A percentile compares a stretch with the other conserved stretches of the same genome.
phyloP scores from a whole-genome alignment of 92 coral and sea anemone species.

The Desmophyllum pertusum region DNA sequence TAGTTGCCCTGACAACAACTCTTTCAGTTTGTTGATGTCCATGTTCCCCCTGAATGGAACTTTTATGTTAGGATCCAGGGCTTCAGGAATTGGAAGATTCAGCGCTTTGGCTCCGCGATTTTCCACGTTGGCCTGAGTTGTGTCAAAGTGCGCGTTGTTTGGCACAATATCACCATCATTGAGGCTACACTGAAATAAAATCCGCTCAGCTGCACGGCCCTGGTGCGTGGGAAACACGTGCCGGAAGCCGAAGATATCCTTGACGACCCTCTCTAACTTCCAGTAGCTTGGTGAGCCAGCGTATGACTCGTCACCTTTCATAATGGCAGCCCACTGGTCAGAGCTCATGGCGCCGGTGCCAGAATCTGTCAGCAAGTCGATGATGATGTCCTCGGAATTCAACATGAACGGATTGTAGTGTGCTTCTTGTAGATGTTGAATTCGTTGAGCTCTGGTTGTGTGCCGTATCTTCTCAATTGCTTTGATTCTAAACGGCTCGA shows the following conservation, averaged over 20 bases:
- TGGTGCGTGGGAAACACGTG: conserved; percentile 63
- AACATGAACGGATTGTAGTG: conserved; percentile 48
- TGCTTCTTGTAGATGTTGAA: conserved; percentile 38
- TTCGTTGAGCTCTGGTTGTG: conserved; percentile 38
- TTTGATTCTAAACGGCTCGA: conserved; percentile 51
- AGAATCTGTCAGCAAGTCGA: conserved; percentile 52
- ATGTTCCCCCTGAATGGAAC: conserved; percentile 47
- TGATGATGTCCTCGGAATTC: conserved; percentile 43
- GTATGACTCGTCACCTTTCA: conserved; percentile 56
- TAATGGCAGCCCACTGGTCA: conserved; percentile 52
- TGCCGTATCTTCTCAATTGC: conserved; percentile 37
- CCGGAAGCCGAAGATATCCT: conserved; percentile 55
- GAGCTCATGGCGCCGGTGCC: conserved; percentile 62
- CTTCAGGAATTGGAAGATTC: conserved; percentile 45
- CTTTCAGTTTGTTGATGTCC: conserved; percentile 26
- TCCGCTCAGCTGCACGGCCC: conserved; percentile 67
- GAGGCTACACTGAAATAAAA: conserved; percentile 34
- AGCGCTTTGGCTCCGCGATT: conserved; percentile 38
- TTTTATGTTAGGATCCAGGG: conserved; percentile 13
- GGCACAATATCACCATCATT: conserved; percentile 44
- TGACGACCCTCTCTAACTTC: conserved; percentile 51
- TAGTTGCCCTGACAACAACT: conserved; percentile 14
- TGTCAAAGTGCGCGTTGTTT: conserved; percentile 56
- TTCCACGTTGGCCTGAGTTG: conserved; percentile 53
- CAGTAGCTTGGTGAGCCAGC: conserved; percentile 63